These are phyloP conservation scores for Onthophagus taurus DNA, from an alignment of 1,140 invertebrate genomes.

Conservation along the genomic window DNA sequence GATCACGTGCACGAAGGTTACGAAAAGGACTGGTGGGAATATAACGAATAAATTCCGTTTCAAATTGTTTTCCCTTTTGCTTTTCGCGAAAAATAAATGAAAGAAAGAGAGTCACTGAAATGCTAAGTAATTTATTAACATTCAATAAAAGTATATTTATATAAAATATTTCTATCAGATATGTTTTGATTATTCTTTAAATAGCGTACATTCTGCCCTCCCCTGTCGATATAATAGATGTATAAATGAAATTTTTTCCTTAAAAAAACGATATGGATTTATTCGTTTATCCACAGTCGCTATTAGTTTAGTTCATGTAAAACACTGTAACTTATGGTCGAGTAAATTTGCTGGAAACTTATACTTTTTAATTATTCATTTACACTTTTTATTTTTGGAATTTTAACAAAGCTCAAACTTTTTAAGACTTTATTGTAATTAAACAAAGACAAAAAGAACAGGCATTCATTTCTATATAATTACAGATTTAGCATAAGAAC, in stretches of 20 bases:
- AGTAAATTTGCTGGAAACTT: background rate
- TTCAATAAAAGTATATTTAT: conserved; percentile 8
- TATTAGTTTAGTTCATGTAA: background rate
- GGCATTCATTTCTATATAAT: background rate
- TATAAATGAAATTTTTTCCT: conserved; percentile 1
- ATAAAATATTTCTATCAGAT: conserved; percentile 10
- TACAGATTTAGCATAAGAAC: too few species aligned
- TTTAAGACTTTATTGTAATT: too few species aligned
- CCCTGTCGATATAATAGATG: too few species aligned
- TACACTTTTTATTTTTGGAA: background rate
- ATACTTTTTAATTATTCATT: background rate
- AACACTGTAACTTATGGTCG: background rate
- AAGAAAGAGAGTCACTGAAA: conserved; percentile 10
- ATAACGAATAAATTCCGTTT: conserved; percentile 33
- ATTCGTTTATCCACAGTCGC: conserved; percentile 10
- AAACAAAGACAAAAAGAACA: too few species aligned
- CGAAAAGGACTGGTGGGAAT: conserved; percentile 66
- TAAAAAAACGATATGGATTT: conserved; percentile 1
- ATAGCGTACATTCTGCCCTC: background rate
- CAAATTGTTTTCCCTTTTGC: conserved; percentile 4
- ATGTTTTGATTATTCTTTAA: conserved; percentile 4
- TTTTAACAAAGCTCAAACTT: background rate
- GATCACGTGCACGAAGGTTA: conserved; percentile 70
- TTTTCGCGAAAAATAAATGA: conserved; percentile 2
- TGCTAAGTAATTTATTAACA: background rate